Evolutionary conservation across 2,113 vertebrate species (phyloP).

Genomic region (Tupaia tana): DNA sequence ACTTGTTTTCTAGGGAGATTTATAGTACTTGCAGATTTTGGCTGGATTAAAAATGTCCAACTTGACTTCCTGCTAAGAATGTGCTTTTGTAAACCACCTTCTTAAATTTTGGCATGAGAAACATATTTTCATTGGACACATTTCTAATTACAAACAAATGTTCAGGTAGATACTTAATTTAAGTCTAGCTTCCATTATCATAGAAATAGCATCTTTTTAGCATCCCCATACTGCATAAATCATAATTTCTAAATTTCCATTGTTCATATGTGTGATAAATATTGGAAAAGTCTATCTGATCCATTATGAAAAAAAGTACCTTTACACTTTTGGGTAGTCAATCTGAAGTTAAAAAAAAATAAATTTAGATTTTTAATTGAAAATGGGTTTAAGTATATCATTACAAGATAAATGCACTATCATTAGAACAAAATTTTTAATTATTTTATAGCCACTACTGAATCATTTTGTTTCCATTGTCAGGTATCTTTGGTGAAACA

Average conservation of each 20-base stretch:
- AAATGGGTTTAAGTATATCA: slow-evolving; percentile 68
- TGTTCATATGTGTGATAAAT: slow-evolving; percentile 45
- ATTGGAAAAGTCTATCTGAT: slow-evolving; percentile 11
- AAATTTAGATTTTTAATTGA: slow-evolving; percentile 58
- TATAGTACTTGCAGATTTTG: slow-evolving; percentile 64
- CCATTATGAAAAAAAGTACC: slow-evolving; percentile 53
- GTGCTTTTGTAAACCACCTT: slow-evolving; percentile 54
- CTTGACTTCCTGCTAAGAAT: slow-evolving; percentile 49
- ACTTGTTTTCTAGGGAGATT: slow-evolving; percentile 71
- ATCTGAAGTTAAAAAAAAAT: slow-evolving; percentile 71
- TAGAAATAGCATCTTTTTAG: background rate
- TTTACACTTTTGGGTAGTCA: background rate
- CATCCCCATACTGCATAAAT: background rate
- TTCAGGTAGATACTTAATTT: slow-evolving; percentile 54
- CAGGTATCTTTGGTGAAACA: slow-evolving; percentile 58
- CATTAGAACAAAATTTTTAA: slow-evolving; percentile 55
- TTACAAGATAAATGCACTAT: slow-evolving; percentile 43
- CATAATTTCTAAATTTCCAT: background rate
- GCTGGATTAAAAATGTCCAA: slow-evolving; percentile 52
- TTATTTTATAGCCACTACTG: slow-evolving; percentile 62
- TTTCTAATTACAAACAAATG: slow-evolving; percentile 58
- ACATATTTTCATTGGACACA: slow-evolving; percentile 37
- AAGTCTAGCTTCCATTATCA: slow-evolving; percentile 20
- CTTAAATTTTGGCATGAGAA: slow-evolving; percentile 1
- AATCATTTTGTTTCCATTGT: slow-evolving; percentile 69